Conservation (phyloP, 2,113 vertebrate genomes). For the Lethenteron camtschaticum region DNA sequence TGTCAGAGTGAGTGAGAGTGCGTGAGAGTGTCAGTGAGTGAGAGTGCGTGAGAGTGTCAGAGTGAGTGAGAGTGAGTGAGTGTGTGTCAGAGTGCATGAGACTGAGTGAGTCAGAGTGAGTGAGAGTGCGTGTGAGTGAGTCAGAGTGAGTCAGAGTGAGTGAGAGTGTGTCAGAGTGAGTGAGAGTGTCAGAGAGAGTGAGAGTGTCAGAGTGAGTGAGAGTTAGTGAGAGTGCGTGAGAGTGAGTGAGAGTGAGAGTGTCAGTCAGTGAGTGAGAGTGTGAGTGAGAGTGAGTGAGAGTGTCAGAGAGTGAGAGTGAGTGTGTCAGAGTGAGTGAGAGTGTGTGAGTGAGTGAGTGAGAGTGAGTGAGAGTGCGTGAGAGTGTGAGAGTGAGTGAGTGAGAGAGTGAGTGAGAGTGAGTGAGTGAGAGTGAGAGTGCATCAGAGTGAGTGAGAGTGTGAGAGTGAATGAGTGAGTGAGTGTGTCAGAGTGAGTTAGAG, state of each 20-base stretch:
- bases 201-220: neutral
- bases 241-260: neutral
- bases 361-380: no score
- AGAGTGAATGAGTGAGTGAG: neutral
- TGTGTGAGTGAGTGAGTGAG: neutral
- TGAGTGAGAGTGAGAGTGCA: neutral
- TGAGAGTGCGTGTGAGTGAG: neutral
- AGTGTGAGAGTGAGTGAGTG: no score
- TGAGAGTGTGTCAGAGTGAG: conserved; percentile 26
- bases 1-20: neutral
- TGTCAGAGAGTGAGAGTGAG: neutral
- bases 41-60: neutral
- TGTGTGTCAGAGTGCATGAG: neutral
- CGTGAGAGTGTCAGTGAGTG: neutral
- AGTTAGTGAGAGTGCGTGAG: neutral
- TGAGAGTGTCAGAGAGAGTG: conserved; percentile 19
- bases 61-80: neutral
- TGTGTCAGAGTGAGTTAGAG: neutral
- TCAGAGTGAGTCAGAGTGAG: neutral
- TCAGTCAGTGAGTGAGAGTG: neutral
- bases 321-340: conserved; percentile 1
- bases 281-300: conserved; percentile 2
- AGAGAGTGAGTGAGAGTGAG: no score
- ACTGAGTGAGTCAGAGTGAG: neutral
- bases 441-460: neutral